Evolutionary conservation across 2,888 invertebrate species (phyloP).

Genomic region (Chalcosyrphus nemorum): DNA sequence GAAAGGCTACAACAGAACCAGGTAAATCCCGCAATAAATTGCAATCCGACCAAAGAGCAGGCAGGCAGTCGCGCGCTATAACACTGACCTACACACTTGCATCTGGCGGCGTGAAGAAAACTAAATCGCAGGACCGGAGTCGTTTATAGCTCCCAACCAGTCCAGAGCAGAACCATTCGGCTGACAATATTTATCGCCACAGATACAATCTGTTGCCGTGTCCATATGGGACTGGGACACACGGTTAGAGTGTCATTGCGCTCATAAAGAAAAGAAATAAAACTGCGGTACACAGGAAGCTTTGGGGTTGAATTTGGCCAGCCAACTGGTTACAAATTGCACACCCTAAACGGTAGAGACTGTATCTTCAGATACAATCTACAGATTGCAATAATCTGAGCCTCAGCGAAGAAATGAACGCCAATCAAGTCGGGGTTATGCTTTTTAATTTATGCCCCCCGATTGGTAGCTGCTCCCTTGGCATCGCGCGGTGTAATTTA

Average conservation of each 20-base stretch:
- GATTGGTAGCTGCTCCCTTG: constrained; percentile 70
- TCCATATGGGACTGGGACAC: constrained; percentile 69
- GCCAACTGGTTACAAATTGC: constrained; percentile 23
- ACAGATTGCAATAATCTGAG: constrained; percentile 58
- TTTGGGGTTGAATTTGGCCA: constrained; percentile 33
- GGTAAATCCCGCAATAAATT: constrained; percentile 68
- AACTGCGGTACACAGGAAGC: constrained; percentile 7
- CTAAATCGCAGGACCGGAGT: too few relatives aligned
- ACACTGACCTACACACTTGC: constrained; percentile 66
- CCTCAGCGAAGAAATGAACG: constrained; percentile 55
- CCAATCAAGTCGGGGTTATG: constrained; percentile 61
- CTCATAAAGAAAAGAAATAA: constrained; percentile 28
- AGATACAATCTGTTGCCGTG: constrained; percentile 66
- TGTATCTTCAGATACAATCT: constrained; percentile 61
- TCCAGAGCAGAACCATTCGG: constrained; percentile 30
- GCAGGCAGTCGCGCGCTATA: constrained; percentile 30
- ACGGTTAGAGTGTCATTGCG: constrained; percentile 51
- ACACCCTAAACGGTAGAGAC: constrained; percentile 34
- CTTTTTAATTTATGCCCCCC: constrained; percentile 62
- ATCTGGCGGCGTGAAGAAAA: constrained; percentile 1
- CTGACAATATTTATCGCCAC: constrained; percentile 62
- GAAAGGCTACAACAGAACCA: constrained; percentile 42
- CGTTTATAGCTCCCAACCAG: constrained; percentile 26
- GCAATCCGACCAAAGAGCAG: constrained; percentile 46
- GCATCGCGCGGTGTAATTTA: constrained; percentile 47